Evolutionary conservation across 2,113 vertebrate genomes (phyloP).

Genomic region (Dendrocopos noguchii): DNA sequence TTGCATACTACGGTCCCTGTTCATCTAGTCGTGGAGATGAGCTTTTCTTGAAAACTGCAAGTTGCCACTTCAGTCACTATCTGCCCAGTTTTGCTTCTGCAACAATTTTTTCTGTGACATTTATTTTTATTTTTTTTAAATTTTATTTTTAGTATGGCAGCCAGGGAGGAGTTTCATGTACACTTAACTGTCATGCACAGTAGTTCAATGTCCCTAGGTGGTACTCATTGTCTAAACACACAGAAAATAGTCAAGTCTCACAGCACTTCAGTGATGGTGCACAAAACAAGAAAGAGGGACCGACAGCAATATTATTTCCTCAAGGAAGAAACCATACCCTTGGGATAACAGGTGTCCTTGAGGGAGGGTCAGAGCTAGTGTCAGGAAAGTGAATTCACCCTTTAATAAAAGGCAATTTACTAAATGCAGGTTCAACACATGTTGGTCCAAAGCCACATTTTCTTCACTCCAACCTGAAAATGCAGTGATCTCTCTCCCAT

Average conservation of each 20-base stretch:
- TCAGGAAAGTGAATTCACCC: neutral
- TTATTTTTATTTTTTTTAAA: conserved; percentile 8
- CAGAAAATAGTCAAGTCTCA: neutral
- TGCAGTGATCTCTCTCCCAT: accelerated
- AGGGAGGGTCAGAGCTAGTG: neutral
- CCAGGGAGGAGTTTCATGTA: conserved; percentile 55
- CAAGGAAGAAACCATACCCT: neutral
- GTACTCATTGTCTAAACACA: neutral
- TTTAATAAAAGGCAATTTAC: neutral
- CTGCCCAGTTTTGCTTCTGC: too few relatives aligned
- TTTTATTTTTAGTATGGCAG: neutral
- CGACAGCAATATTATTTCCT: neutral
- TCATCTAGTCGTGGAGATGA: neutral
- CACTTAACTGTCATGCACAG: conserved; percentile 24
- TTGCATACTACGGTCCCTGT: accelerated
- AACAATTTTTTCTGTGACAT: neutral
- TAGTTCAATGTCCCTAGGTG: neutral
- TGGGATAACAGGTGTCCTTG: neutral
- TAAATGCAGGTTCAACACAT: neutral
- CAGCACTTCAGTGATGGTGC: neutral
- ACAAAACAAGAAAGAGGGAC: neutral
- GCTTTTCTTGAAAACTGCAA: neutral
- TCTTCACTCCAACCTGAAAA: neutral
- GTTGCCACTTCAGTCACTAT: neutral
- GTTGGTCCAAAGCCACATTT: neutral